phyloP scores from a whole-genome alignment of 2,113 vertebrate species.

The Nanorana parkeri region DNA sequence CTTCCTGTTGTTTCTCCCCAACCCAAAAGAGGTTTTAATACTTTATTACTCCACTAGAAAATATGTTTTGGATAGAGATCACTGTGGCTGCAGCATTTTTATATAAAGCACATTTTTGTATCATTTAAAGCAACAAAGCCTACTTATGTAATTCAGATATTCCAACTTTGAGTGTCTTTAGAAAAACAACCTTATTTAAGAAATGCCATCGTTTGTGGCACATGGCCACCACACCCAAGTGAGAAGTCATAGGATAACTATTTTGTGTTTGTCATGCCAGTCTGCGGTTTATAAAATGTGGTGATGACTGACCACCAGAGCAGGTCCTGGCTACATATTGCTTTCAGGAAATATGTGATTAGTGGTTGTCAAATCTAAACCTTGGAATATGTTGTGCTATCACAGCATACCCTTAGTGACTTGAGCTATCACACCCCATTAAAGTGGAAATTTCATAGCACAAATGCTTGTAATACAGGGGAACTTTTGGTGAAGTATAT shows the following conservation, averaged over 20 bases:
- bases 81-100: not conserved
- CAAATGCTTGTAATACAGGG: no score
- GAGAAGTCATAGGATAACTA: constrained; percentile 14
- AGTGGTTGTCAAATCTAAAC: not conserved
- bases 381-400: not conserved
- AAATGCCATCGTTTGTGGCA: not conserved
- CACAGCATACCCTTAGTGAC: no score
- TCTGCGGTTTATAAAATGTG: not conserved
- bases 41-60: no score
- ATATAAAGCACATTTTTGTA: not conserved
- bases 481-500: no score
- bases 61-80: no score
- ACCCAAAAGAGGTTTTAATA: no score
- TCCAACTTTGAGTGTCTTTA: not conserved
- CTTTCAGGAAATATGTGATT: no score
- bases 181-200: not conserved
- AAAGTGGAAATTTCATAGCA: no score
- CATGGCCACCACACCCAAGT: constrained; percentile 26
- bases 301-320: not conserved
- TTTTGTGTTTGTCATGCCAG: not conserved
- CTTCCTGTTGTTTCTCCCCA: no score
- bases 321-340: not conserved
- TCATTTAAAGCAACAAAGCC: not conserved
- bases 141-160: not conserved
- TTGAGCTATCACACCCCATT: no score